Evolutionary conservation across 2,113 vertebrate genomes (phyloP).

Genomic region (Abramis brama): DNA sequence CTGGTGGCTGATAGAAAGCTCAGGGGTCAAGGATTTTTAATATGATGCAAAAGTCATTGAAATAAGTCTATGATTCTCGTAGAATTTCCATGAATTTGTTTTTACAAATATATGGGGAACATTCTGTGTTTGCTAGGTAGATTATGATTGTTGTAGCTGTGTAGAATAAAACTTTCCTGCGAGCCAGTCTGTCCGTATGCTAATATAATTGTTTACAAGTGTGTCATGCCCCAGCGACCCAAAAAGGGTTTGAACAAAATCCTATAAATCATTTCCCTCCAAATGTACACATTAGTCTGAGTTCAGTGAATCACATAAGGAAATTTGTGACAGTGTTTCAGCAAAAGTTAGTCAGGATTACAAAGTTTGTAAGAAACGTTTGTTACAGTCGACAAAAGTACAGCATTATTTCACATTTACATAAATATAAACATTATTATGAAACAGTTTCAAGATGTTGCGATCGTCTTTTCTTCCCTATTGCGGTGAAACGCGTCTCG

Average conservation of each 20-base stretch:
- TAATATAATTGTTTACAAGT: background rate
- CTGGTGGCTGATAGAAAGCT: background rate
- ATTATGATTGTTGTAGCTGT: background rate
- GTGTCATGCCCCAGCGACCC: too few relatives aligned
- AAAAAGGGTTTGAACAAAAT: background rate
- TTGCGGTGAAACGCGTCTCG: too few relatives aligned
- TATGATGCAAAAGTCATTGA: background rate
- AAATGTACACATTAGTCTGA: background rate
- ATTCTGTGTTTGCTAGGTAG: background rate
- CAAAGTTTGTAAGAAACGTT: too few relatives aligned
- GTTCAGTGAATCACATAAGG: background rate
- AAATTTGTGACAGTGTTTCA: background rate
- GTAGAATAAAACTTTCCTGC: background rate
- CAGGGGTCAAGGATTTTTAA: background rate
- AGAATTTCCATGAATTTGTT: background rate
- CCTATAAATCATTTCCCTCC: background rate
- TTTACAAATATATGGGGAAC: background rate
- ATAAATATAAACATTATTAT: background rate
- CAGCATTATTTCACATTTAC: too few relatives aligned
- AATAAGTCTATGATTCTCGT: background rate
- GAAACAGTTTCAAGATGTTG: background rate
- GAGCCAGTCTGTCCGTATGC: background rate
- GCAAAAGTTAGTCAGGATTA: background rate
- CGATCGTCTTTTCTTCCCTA: too few relatives aligned
- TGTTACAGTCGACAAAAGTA: too few relatives aligned